Conservation (phyloP, 1,140 invertebrate species). For the Drosophila nannoptera region DNA sequence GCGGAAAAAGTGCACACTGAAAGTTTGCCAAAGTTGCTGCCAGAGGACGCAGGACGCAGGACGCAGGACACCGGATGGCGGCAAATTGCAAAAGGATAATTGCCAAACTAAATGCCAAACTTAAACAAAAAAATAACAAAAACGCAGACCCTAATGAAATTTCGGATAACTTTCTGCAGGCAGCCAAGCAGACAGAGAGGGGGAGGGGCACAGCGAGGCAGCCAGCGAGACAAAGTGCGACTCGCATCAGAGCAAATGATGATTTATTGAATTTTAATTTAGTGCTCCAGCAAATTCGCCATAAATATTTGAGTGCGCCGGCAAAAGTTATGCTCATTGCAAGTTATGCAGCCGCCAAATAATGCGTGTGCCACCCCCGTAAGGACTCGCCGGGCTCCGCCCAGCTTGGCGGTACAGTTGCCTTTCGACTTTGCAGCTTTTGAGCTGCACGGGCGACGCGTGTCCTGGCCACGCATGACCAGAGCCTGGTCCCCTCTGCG, state of each 20-base stretch:
- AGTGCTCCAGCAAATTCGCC: conserved; percentile 61
- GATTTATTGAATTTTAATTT: conserved; percentile 78
- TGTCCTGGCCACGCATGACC: conserved; percentile 64
- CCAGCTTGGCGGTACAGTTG: conserved; percentile 55
- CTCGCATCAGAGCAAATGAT: conserved; percentile 66
- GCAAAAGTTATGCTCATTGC: conserved; percentile 72
- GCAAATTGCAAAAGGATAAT: conserved; percentile 59
- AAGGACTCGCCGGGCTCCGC: background rate
- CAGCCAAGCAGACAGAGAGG: conserved; percentile 21
- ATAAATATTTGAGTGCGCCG: conserved; percentile 72
- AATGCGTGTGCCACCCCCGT: conserved; percentile 5
- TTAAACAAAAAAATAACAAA: conserved; percentile 52
- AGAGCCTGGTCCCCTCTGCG: conserved; percentile 25
- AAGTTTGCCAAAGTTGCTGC: conserved; percentile 42
- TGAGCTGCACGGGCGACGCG: conserved; percentile 55
- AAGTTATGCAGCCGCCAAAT: conserved; percentile 36
- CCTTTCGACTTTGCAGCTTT: conserved; percentile 49
- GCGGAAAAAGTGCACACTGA: conserved; percentile 64
- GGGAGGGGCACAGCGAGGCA: background rate
- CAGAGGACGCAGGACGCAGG: background rate
- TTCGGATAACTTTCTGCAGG: conserved; percentile 68
- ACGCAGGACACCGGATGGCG: conserved; percentile 21
- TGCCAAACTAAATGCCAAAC: conserved; percentile 70
- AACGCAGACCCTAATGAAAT: conserved; percentile 76
- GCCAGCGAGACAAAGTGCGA: conserved; percentile 26